Conservation (phyloP, 2,888 invertebrate genomes). For the Odontocerum albicorne region DNA sequence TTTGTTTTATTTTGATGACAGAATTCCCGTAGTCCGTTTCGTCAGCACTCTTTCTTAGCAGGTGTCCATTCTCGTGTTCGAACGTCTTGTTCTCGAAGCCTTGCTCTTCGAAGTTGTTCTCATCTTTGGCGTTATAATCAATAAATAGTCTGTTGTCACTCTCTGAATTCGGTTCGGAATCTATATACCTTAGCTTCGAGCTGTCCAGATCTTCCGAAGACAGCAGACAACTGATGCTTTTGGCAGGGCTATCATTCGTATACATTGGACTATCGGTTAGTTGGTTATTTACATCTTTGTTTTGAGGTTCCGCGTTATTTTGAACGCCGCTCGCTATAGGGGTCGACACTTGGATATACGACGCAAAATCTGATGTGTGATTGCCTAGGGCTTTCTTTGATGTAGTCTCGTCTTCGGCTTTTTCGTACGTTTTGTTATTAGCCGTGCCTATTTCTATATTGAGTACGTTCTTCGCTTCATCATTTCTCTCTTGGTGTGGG, state of each 20-base stretch:
- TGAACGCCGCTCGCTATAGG: slow-evolving; percentile 38
- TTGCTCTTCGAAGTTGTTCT: slow-evolving; percentile 49
- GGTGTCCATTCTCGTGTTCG: slow-evolving; percentile 51
- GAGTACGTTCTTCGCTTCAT: slow-evolving; percentile 26
- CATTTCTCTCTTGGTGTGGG: slow-evolving; percentile 16
- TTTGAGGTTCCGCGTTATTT: slow-evolving; percentile 11
- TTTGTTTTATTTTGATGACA: slow-evolving; percentile 18
- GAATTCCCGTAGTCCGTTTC: slow-evolving; percentile 5
- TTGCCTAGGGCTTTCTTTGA: slow-evolving; percentile 53
- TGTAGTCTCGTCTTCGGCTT: slow-evolving; percentile 43
- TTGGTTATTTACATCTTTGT: slow-evolving; percentile 14
- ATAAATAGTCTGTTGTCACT: slow-evolving; percentile 41
- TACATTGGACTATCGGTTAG: slow-evolving; percentile 40
- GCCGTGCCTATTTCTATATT: slow-evolving; percentile 37
- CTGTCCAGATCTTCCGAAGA: slow-evolving; percentile 44
- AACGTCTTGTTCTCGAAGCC: slow-evolving; percentile 56
- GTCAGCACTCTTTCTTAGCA: slow-evolving; percentile 51
- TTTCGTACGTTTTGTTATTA: slow-evolving; percentile 40
- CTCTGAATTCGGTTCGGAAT: slow-evolving; percentile 39
- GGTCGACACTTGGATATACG: slow-evolving; percentile 61
- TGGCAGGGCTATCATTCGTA: slow-evolving; percentile 40
- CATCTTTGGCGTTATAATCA: slow-evolving; percentile 51
- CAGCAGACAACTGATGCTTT: slow-evolving; percentile 50
- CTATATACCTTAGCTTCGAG: slow-evolving; percentile 34
- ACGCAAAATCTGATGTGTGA: slow-evolving; percentile 63